Evolutionary conservation across 2,797 vertebrate genomes (phyloP), one percentile per base, ranked within the genome.

Genomic region (Cyprinodon diabolis): DNA sequence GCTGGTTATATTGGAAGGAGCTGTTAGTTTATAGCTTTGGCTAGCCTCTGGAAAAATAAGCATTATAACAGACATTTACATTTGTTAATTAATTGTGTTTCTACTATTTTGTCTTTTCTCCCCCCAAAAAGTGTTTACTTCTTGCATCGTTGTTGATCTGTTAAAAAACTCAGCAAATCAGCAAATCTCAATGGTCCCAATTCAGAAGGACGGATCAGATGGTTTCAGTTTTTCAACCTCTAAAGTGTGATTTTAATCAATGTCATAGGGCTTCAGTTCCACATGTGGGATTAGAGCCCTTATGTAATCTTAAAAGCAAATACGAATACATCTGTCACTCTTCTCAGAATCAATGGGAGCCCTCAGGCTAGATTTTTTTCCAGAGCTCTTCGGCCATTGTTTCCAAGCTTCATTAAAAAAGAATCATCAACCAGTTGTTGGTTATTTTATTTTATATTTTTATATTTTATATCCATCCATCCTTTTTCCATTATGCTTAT

Each of bases 391-490:
- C 91, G 0, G 87, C 93, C 80, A 95, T 96, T 88, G 95, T 96
- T 56, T 87, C 95, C 95, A 94, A 95, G 8, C 94, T 94, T 4
- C 93, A 95, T 0, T 25, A 25, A 25, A 94, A 96, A 96, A 95
- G 95, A 49, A 96, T 97, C 86, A 96, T 96, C 57, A 95, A 95
- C 91, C 96, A 96, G 81, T 89, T 97, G 68, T 96, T 96, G 1
- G 95, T 25, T 25, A 25, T 25, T 25, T 25, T 25, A 25, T 25
- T 1, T 25, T 25, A 25, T 25, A 25, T 25, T 25, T 25, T 25
- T 25, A 25, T 25, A 25, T 25, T 25, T 25, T 25, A 25, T 25
- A 25, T 25, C 25, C 25, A 25, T 25, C 25, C 25, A 25, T 25
- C 25, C 25, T n/a, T n/a, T n/a, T n/a, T n/a, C n/a, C n/a, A n/a